Percentiles rank a stretch among this genome's conserved stretches.
These are phyloP conservation scores for Formica selysi DNA, from an alignment of 1,140 invertebrate species.

Conservation along the genomic window DNA sequence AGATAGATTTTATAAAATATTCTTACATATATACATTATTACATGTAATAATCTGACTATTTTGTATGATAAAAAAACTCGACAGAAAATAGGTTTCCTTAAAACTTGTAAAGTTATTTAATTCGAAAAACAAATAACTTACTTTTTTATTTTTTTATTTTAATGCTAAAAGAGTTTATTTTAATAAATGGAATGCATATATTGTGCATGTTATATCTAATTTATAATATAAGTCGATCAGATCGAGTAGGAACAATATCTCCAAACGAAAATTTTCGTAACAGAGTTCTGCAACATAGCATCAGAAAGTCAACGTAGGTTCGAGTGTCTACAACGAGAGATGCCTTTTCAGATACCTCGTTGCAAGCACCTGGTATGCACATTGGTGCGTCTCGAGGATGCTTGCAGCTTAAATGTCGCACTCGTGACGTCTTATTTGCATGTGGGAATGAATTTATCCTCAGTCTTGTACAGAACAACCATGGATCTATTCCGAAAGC, in stretches of 20 bases:
- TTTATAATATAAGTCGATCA: neutral
- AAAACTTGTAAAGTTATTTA: constrained; percentile 3
- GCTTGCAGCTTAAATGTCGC: constrained; percentile 59
- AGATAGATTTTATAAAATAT: neutral
- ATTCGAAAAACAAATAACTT: neutral
- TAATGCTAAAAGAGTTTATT: neutral
- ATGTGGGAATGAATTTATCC: constrained; percentile 66
- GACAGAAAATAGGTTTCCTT: neutral
- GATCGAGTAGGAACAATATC: neutral
- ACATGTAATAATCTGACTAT: neutral
- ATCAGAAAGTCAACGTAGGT: neutral
- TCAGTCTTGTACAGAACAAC: constrained; percentile 6
- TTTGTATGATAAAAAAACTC: neutral
- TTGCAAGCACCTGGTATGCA: constrained; percentile 11
- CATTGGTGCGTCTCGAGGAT: constrained; percentile 19
- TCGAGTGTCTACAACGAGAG: neutral
- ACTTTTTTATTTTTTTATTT: neutral
- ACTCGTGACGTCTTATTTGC: constrained; percentile 73
- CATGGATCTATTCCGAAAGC: constrained; percentile 2
- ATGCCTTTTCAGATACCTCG: neutral
- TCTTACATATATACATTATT: neutral
- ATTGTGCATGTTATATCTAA: neutral
- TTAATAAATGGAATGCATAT: neutral
- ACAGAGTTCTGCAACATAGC: neutral
- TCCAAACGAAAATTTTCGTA: neutral